These are phyloP conservation scores for Falco biarmicus DNA, from an alignment of 2,797 vertebrate species.

Conservation along the genomic window DNA sequence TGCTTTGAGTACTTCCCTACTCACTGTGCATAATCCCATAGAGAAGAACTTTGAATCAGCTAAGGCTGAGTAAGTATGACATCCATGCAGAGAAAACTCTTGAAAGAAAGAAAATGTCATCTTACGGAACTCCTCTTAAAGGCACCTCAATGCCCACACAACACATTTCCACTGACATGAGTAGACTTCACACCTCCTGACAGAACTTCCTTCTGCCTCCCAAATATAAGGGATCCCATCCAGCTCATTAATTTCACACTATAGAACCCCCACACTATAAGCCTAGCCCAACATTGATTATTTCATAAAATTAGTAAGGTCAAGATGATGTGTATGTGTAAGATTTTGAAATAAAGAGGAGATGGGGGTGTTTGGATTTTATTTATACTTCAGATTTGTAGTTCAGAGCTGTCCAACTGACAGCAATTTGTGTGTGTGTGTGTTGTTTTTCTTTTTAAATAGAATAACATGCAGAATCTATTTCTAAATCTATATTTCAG, in stretches of 20 bases:
- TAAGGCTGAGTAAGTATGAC: slow-evolving; percentile 24
- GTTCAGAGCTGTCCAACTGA: slow-evolving; percentile 1
- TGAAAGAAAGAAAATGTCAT: slow-evolving; percentile 60
- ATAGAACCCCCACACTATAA: slow-evolving; percentile 10
- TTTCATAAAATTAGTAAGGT: slow-evolving; percentile 37
- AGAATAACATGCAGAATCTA: neutral
- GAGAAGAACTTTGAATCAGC: neutral
- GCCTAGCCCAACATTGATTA: neutral
- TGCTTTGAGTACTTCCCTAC: neutral
- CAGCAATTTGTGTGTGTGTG: neutral
- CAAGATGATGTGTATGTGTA: neutral
- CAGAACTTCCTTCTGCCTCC: slow-evolving; percentile 56
- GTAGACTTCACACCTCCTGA: slow-evolving; percentile 57
- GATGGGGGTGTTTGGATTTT: slow-evolving; percentile 41
- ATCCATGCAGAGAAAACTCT: slow-evolving; percentile 23
- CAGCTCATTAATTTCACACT: slow-evolving; percentile 59
- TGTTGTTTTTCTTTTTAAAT: neutral
- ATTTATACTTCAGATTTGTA: slow-evolving; percentile 41
- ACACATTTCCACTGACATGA: slow-evolving; percentile 47
- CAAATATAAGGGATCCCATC: slow-evolving; percentile 51
- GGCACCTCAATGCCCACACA: slow-evolving; percentile 59
- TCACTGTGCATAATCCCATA: neutral
- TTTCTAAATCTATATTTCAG: slow-evolving; percentile 20
- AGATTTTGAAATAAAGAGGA: slow-evolving; percentile 32
- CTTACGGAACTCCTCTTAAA: slow-evolving; percentile 54